Conservation (phyloP, 2,797 vertebrate species). For the Bradypus variegatus region DNA sequence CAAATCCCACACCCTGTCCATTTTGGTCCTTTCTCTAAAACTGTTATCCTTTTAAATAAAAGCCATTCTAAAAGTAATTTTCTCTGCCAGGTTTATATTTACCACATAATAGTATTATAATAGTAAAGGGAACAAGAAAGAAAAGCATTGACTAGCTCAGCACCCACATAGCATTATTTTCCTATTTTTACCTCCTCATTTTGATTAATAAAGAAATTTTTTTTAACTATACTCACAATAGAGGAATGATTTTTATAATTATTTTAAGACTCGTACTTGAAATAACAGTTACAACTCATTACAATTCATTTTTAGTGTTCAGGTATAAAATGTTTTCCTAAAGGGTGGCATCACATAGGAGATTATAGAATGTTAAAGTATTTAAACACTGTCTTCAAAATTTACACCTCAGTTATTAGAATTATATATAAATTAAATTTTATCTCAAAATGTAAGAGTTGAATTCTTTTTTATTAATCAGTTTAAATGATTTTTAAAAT, state of each 20-base stretch:
- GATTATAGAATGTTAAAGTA: neutral
- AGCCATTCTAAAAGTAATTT: neutral
- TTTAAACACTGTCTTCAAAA: neutral
- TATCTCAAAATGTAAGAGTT: neutral
- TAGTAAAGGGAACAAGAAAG: neutral
- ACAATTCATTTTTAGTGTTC: neutral
- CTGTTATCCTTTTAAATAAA: neutral
- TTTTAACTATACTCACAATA: neutral
- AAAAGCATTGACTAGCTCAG: neutral
- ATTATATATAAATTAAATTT: conserved; percentile 19
- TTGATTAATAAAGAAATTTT: neutral
- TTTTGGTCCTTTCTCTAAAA: neutral
- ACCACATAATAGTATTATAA: neutral
- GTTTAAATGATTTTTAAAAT: neutral
- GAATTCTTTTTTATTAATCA: neutral
- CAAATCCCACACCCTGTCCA: neutral
- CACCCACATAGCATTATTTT: neutral
- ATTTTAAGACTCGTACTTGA: neutral
- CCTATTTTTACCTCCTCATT: neutral
- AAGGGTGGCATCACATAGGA: neutral
- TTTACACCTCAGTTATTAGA: neutral
- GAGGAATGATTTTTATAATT: neutral
- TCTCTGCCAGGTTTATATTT: neutral
- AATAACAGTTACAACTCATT: neutral
- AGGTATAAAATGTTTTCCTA: neutral